Base-by-base conservation (phyloP, 2,888 invertebrate genomes). In the Coleophora deauratella region DNA sequence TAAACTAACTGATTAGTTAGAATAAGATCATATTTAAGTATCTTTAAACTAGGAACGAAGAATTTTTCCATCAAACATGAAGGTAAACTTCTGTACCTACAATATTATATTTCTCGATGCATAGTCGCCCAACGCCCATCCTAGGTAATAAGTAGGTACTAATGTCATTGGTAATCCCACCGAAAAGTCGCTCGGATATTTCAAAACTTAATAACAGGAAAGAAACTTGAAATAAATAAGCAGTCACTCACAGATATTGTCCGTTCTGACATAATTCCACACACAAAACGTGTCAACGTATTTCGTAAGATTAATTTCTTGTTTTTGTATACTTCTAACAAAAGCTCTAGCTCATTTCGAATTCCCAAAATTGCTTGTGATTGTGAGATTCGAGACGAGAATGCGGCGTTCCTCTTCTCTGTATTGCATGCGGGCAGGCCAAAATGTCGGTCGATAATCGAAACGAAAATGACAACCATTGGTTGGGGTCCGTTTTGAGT, bases 191-290 rank as follows among this genome's bases (percentile, higher is more conserved):
- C 6, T 21, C 21, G 6, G 21, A 21, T 21, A 21, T 21, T 21
- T 21, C 21, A 21, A 6, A 21, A 21, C n/a, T n/a, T n/a, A 21
- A 21, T 21, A 3, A 21, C 3, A 6, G 6, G 6, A 21, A 21
- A 21, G 21, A 21, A 6, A 21, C 3, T 21, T 21, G 6, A 21
- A 21, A 30, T 15, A 35, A n/a, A 35, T 15, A 7, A 11, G 36
- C 7, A 10, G 27, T n/a, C 48, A 70, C 79, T 71, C 62, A 81
- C 81, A 48, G 81, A 76, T 55, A 80, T 80, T 14, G 72, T 59
- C 55, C 80, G 71, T 43, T 81, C 81, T 41, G 72, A 57, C 79
- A 81, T 81, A 41, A 46, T 59, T 34, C 33, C 37, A 43, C 33
- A 31, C 34, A 35, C 36, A 38, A 37, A 10, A 12, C 27, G 27